Evolutionary conservation across 2,888 invertebrate genomes (phyloP).

Genomic region (Achlya flavicornis): DNA sequence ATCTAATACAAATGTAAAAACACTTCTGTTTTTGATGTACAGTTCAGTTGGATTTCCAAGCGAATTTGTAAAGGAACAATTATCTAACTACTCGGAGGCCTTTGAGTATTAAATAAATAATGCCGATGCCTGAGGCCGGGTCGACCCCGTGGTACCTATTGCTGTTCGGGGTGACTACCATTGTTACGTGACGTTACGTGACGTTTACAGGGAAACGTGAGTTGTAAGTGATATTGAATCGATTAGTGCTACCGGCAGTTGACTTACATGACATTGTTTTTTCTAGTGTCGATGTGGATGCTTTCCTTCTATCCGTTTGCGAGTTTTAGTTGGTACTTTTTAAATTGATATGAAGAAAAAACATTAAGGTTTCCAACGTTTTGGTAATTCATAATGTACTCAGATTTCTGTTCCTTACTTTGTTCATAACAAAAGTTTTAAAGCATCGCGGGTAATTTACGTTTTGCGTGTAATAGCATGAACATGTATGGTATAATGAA

Average conservation of each 20-base stretch:
- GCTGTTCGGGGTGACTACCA: conserved; percentile 44
- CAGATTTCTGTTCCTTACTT: neutral
- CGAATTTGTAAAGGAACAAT: conserved; percentile 66
- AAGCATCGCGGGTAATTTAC: conserved; percentile 12
- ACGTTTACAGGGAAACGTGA: conserved; percentile 5
- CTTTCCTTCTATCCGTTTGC: too few relatives aligned
- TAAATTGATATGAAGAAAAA: too few relatives aligned
- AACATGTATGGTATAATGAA: conserved; percentile 4
- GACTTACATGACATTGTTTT: too few relatives aligned
- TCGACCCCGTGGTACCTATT: conserved; percentile 49
- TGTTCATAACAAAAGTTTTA: conserved; percentile 4
- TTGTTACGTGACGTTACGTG: too few relatives aligned
- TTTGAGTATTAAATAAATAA: conserved; percentile 79
- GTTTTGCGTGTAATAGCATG: conserved; percentile 1
- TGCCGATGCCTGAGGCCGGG: conserved; percentile 55
- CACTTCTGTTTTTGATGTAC: conserved; percentile 10
- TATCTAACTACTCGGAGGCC: conserved; percentile 67
- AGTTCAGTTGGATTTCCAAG: conserved; percentile 9
- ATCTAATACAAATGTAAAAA: neutral
- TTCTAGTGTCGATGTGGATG: too few relatives aligned
- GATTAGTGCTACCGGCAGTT: too few relatives aligned
- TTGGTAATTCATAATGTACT: too few relatives aligned
- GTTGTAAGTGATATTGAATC: neutral
- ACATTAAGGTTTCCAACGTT: too few relatives aligned
- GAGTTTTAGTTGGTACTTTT: too few relatives aligned